These are phyloP conservation scores for Penaeus japonicus DNA, from an alignment of 1,140 invertebrate species.

Conservation along the genomic window DNA sequence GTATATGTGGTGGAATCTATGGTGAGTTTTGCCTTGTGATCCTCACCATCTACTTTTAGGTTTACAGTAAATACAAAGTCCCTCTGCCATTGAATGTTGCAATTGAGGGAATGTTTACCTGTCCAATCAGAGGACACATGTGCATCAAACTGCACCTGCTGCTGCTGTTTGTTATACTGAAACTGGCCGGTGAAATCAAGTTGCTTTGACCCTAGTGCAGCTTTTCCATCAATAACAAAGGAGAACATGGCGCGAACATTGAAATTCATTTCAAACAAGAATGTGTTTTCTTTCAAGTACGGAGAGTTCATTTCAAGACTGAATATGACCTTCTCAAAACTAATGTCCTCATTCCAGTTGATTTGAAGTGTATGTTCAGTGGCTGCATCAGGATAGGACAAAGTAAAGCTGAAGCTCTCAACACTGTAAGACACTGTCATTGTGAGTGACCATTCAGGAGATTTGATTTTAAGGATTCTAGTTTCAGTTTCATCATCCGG, in stretches of 20 bases:
- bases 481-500: background rate
- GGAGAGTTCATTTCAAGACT: background rate
- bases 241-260: background rate
- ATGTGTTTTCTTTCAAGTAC: background rate
- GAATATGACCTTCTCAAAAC: slow-evolving; percentile 15
- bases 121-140: slow-evolving; percentile 20
- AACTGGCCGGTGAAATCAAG: background rate
- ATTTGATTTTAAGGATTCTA: background rate
- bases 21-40: slow-evolving; percentile 9
- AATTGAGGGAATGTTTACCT: background rate
- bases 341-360: slow-evolving; percentile 14
- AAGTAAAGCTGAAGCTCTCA: background rate
- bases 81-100: slow-evolving; percentile 8
- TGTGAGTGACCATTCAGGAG: slow-evolving; percentile 4
- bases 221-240: background rate
- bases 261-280: slow-evolving; percentile 8
- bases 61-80: background rate
- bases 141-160: background rate
- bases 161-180: slow-evolving; percentile 9
- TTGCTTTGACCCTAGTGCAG: background rate
- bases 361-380: slow-evolving; percentile 16
- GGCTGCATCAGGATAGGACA: slow-evolving; percentile 13
- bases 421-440: background rate
- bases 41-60: background rate
- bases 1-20: background rate